Percentiles rank a stretch among this genome's conserved stretches.
phyloP scores from a whole-genome alignment of 2,888 invertebrate species.

The Nycteola revayana region DNA sequence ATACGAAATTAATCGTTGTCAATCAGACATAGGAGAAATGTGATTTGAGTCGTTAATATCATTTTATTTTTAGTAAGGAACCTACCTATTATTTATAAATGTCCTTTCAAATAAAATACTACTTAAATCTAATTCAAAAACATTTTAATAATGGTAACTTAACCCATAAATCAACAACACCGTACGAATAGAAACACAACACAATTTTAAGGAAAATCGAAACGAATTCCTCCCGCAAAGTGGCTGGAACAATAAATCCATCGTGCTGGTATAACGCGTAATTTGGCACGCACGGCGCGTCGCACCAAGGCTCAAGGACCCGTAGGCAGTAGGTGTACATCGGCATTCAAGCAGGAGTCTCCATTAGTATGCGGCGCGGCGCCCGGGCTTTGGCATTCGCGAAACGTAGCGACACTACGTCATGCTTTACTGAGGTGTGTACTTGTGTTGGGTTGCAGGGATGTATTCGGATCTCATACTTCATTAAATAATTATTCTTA shows the following conservation, averaged over 20 bases:
- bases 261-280: slow-evolving; percentile 39
- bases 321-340: slow-evolving; percentile 44
- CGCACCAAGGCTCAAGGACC: slow-evolving; percentile 38
- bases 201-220: slow-evolving; percentile 31
- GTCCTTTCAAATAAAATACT: too few species aligned
- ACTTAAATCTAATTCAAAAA: too few species aligned
- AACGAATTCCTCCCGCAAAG: slow-evolving; percentile 36
- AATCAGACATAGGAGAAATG: too few species aligned
- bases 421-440: slow-evolving; percentile 65
- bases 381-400: slow-evolving; percentile 49
- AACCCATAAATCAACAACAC: too few species aligned
- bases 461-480: too few species aligned
- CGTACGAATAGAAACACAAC: slow-evolving; percentile 20
- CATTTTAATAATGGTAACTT: too few species aligned
- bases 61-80: too few species aligned
- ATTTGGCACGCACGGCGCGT: slow-evolving; percentile 38
- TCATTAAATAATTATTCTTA: too few species aligned
- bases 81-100: too few species aligned
- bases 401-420: slow-evolving; percentile 70
- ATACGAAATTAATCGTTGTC: too few species aligned
- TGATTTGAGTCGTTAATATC: too few species aligned
- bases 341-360: slow-evolving; percentile 41
- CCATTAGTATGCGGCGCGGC: slow-evolving; percentile 51
- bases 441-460: slow-evolving; percentile 47
- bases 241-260: slow-evolving; percentile 48